Evolutionary conservation across 2,888 invertebrate genomes (phyloP), one percentile per base, ranked within the genome.

Genomic region (Tridacna gigas): DNA sequence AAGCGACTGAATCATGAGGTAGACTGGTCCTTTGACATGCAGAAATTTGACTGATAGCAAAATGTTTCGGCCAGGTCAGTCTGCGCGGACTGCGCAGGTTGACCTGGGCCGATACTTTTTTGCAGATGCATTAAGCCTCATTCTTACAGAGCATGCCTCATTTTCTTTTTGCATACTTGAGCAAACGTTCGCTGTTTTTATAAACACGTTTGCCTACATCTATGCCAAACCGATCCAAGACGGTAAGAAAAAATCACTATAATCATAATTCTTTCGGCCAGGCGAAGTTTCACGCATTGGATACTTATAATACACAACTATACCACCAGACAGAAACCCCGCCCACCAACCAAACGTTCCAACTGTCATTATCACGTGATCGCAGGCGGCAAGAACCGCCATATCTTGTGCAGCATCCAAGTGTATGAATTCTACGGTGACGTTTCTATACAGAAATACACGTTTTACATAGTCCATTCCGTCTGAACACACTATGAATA

Each of bases 321-420:
- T 75, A 18, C 86, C 86, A 63, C 81, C 65, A n/a, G 86, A 86
- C 28, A 86, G 77, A 83, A 82, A 86, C 20, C 86, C 86, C 65
- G 86, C 83, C 83, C 83, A 86, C 86, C 86, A 86, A 9, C 86
- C 83, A 45, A 75, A 86, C 18, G 86, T 79, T 15, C 83, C 86
- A 77, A 69, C 67, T 7, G 86, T 82, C 61, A 67, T 86, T 28
- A 86, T 48, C 75, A 86, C 83, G 79, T 86, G 86, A 78, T 86
- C 86, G 60, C 86, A 86, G 9, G 67, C 56, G 2, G 83, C 28
- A 26, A 86, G 74, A n/a, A 79, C 66, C 15, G 86, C 86, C 37
- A 86, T 74, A 63, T 86, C 86, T 25, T 83, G 74, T 61, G 83
- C 69, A 1, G 71, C 47, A 20, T 80, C 60, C 22, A 63, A 20